Base-by-base conservation (phyloP, 2,797 vertebrate species). In the Tokudaia muenninki region DNA sequence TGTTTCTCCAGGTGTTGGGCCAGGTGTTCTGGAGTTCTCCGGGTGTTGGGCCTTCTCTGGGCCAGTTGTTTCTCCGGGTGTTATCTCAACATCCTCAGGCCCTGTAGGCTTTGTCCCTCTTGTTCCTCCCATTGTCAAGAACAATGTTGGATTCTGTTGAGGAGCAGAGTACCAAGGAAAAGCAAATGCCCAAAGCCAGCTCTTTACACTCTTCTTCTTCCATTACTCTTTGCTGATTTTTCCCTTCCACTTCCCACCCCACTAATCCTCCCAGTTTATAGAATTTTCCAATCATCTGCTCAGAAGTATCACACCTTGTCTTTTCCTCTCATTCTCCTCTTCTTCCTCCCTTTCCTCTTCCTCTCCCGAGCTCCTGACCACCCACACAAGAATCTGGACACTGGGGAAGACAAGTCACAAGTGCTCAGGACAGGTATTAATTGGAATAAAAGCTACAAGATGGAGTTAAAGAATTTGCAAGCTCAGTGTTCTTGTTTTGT, bases 381-480 rank as follows among this genome's bases (percentile, higher is more conserved):
- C 55, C 50, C 90, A 81, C 59, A n/a, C 0, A n/a, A 70, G 47
- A 84, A 52, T 87, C 34, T 50, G 37, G 26, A 37, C 61, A 22
- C 55, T 14, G 44, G 70, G 21, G 47, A 92, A 31, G 55, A 26
- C 70, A 91, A 44, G 70, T 87, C 65, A n/a, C 90, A 91, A 91
- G 93, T 3, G 12, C 59, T 7, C 31, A 61, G 90, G 41, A 24
- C 8, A 22, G 50, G 31, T 61, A 86, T 59, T 81, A 65, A 47
- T 92, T 37, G 78, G 86, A 65, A n/a, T 65, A 37, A 91, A 92
- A 95, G 52, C 86, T 50, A 44, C 72, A 50, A 6, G 21, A 78
- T 86, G 80, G 61, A 95, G 63, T 61, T 97, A 55, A 95, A 94
- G 96, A 93, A 96, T 97, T 82, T 89, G 92, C 94, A 96, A 97